Evolutionary conservation across 1,140 invertebrate species (phyloP).

Genomic region (Penaeus chinensis): DNA sequence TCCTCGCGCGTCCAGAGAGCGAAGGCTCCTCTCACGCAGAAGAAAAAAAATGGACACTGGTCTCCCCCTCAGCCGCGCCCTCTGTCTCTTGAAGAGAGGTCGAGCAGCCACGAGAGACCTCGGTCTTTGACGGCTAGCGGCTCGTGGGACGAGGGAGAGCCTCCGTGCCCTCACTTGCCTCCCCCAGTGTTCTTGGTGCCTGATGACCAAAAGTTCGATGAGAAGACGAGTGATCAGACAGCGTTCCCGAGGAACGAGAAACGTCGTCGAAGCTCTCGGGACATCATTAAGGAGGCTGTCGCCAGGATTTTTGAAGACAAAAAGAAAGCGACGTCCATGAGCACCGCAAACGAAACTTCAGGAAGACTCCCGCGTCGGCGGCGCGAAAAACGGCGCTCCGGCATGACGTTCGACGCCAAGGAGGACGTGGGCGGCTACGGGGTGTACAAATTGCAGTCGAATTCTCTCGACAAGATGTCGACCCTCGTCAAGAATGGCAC

Average conservation of each 20-base stretch:
- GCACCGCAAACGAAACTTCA: neutral
- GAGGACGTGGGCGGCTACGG: too few species aligned
- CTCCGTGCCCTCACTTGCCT: conserved; percentile 31
- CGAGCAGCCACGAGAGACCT: conserved; percentile 40
- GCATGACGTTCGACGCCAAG: too few species aligned
- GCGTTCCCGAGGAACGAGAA: neutral
- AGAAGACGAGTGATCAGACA: conserved; percentile 4
- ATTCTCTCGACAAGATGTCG: too few species aligned
- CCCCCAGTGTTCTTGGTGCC: neutral
- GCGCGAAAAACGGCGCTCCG: neutral
- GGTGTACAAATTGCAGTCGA: too few species aligned
- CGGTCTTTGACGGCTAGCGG: conserved; percentile 41
- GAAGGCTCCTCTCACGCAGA: neutral
- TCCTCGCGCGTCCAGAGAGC: neutral
- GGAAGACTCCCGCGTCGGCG: neutral
- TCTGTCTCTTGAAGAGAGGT: conserved; percentile 23
- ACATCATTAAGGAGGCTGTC: conserved; percentile 46
- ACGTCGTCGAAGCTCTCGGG: conserved; percentile 24
- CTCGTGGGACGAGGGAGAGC: conserved; percentile 50
- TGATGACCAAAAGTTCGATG: conserved; percentile 3
- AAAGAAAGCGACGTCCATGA: neutral
- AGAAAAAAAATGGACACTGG: conserved; percentile 29
- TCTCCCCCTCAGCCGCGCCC: conserved; percentile 51
- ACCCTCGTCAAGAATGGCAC: neutral
- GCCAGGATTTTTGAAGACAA: conserved; percentile 46